Evolutionary conservation across 2,888 invertebrate genomes (phyloP), one percentile per base, ranked within the genome.

Genomic region (Ophion costatus): DNA sequence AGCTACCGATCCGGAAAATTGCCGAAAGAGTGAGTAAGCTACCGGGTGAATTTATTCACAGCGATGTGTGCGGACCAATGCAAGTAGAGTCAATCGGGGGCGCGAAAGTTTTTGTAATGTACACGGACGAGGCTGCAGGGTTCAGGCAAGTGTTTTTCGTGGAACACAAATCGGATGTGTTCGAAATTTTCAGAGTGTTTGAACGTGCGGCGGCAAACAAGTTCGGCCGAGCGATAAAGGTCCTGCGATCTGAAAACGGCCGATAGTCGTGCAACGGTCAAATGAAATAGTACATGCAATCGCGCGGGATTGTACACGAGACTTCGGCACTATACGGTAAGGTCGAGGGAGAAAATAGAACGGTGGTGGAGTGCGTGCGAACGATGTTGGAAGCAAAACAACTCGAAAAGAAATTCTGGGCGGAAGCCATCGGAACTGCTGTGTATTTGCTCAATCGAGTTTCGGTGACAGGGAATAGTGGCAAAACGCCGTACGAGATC

Each of bases 71-170:
- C 24, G 24, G 2, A 9, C 59, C 59, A n/a, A 59, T 59, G 11
- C 59, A 59, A n/a, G 59, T 59, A 7, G 59, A 59, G n/a, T 59
- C 59, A n/a, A 59, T 59, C 17, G 59, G 20, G 7, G 59, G 59
- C 59, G 59, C 81, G 42, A 81, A 80, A 51, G 86, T 83, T 64
- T 88, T 87, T 71, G 80, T 84, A 14, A 80, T 82, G 20, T 86
- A 87, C 56, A 86, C 79, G 70, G 85, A 88, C 78, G 85, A 24
- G 57, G 86, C 77, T 71, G 80, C 88, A n/a, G 82, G 83, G 42
- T 85, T 73, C 20, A 17, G 84, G 6, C 57, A 74, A 10, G 87
- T 88, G 29, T 86, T 63, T 63, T 86, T 86, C 66, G 51, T 51
- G 14, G 5, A 51, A 2, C 51, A 51, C 51, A 51, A 51, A 14